phyloP scores from a whole-genome alignment of 2,888 invertebrate genomes.

The Harpalus rubripes region DNA sequence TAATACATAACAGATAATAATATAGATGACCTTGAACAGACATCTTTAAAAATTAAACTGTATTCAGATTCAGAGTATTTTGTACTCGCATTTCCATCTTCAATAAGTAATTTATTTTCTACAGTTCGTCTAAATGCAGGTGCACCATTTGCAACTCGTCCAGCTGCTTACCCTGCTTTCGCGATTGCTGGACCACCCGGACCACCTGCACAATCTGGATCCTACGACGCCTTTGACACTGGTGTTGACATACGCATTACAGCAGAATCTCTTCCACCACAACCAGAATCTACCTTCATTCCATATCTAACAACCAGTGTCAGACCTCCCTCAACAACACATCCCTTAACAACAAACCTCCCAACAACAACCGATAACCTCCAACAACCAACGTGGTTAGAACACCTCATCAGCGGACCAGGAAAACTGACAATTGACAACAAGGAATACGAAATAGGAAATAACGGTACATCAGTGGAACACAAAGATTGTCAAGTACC shows the following conservation, averaged over 20 bases:
- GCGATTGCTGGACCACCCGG: neutral
- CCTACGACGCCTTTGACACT: too few species aligned
- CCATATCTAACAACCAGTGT: neutral
- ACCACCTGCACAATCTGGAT: too few species aligned
- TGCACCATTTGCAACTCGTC: neutral
- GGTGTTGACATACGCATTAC: neutral
- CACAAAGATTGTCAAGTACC: conserved; percentile 38
- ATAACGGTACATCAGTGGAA: conserved; percentile 47
- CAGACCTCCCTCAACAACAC: neutral
- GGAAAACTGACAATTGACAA: conserved; percentile 31
- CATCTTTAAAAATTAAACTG: too few species aligned
- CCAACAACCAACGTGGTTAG: conserved; percentile 8
- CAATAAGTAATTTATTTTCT: neutral
- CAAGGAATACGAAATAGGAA: conserved; percentile 41
- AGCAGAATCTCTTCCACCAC: neutral
- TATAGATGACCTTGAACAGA: too few species aligned
- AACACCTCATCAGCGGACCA: neutral
- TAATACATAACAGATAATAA: too few species aligned
- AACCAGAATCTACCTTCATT: neutral
- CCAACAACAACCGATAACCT: neutral
- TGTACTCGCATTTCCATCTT: neutral
- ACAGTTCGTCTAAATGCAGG: neutral
- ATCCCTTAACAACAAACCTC: neutral
- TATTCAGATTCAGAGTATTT: too few species aligned
- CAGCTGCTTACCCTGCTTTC: neutral